Evolutionary conservation across 2,113 vertebrate genomes (phyloP).

Genomic region (Cinclus cinclus): DNA sequence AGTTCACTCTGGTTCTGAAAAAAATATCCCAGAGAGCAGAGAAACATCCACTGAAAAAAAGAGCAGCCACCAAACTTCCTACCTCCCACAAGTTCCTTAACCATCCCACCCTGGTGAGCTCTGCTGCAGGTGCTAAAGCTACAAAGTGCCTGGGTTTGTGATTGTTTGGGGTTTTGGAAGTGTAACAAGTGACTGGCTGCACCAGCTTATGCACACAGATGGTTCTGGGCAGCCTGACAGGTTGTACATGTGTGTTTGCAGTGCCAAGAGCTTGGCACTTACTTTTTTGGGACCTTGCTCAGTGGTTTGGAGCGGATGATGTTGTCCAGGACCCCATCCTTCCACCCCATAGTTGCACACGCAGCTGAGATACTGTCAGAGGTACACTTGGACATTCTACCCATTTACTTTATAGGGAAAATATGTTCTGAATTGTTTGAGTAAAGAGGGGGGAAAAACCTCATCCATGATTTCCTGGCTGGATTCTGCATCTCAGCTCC

Average conservation of each 20-base stretch:
- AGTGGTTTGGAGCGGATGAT: background rate
- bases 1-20: background rate
- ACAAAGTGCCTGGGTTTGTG: background rate
- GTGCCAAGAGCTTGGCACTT: background rate
- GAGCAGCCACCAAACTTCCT: background rate
- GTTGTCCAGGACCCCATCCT: background rate
- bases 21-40: background rate
- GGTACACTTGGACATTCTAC: background rate
- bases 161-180: background rate
- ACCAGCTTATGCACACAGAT: background rate
- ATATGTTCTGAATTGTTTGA: background rate
- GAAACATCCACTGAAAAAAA: background rate
- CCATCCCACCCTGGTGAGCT: background rate
- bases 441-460: background rate
- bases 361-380: background rate
- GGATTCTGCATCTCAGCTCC: background rate
- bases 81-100: background rate
- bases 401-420: constrained; percentile 26
- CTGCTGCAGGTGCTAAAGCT: background rate
- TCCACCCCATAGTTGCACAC: background rate
- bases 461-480: background rate
- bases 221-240: background rate
- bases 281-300: background rate
- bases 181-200: background rate
- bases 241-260: background rate